Evolutionary conservation across 2,797 vertebrate genomes (phyloP), one percentile per base, ranked within the genome.

Genomic region (Emydoidea blandingii): DNA sequence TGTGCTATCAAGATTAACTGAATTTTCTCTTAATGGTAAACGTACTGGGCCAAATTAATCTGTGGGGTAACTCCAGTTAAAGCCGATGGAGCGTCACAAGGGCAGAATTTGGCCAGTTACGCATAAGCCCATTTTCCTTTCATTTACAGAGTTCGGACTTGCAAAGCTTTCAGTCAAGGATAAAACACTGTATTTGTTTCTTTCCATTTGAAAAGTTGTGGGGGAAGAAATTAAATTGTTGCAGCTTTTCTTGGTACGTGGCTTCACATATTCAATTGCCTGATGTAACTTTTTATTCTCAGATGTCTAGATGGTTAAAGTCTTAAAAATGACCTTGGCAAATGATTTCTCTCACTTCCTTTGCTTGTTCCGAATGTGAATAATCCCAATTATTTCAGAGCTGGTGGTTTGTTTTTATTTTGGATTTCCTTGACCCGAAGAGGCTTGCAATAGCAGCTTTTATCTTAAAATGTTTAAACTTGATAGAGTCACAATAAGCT

Each of bases 391-490:
- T 86, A 97, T 92, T 95, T 96, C 79, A 93, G 49, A 82, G 57
- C 10, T 87, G 87, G 74, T 96, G 72, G n/a, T 88, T 96, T 96
- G 84, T 86, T 96, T 96, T 81, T 90, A 47, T 97, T 91, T 82
- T n/a, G 90, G 65, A 90, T 95, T 94, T 97, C 86, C 86, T 95
- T 95, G 81, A 94, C 82, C 53, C 85, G 80, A 86, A 92, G 81
- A 90, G 89, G 76, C 91, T 94, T 94, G 86, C 94, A 96, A 96
- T 84, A 95, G 74, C 59, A 92, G 72, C 27, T 88, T 96, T 95
- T 91, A 92, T 96, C 93, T 95, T 90, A 72, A 94, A 94, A 89
- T 96, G 9, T 86, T 92, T 90, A 79, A 96, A 96, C n/a, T 95
- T 85, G 49, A 83, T 89, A 86, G 81, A 95, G 79, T 87, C 86